Evolutionary conservation across 2,888 invertebrate genomes (phyloP).

Genomic region (Lycophotia porphyrea): DNA sequence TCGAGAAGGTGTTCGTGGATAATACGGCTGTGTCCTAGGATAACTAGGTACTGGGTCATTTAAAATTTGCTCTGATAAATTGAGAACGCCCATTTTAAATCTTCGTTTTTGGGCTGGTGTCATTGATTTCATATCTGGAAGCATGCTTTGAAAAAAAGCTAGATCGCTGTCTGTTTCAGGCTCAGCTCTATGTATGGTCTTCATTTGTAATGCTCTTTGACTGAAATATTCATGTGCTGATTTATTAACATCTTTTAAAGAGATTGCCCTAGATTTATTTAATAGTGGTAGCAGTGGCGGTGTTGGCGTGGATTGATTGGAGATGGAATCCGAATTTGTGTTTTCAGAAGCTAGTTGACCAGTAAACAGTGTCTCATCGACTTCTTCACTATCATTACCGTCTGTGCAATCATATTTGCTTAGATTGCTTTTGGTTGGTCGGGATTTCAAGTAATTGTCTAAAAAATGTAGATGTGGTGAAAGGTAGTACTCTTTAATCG

Average conservation of each 20-base stretch:
- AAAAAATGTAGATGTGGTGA: conserved; percentile 48
- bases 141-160: conserved; percentile 48
- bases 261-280: neutral
- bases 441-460: conserved; percentile 49
- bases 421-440: conserved; percentile 54
- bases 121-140: conserved; percentile 52
- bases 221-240: conserved; percentile 33
- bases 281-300: no score
- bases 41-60: conserved; percentile 53
- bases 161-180: conserved; percentile 49
- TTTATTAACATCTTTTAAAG: conserved; percentile 23
- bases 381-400: conserved; percentile 42
- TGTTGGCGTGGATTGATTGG: conserved; percentile 23
- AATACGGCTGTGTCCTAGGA: conserved; percentile 49
- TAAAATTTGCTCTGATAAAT: conserved; percentile 52
- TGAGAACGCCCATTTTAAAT: conserved; percentile 50
- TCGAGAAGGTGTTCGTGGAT: conserved; percentile 56
- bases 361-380: conserved; percentile 38
- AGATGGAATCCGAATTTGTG: conserved; percentile 37
- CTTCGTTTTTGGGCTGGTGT: conserved; percentile 52
- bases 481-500: conserved; percentile 44
- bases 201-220: conserved; percentile 48
- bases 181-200: conserved; percentile 47
- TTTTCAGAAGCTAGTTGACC: conserved; percentile 33
- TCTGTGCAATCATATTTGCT: conserved; percentile 40